Base-by-base conservation (phyloP, 1,140 invertebrate species). In the Lordiphosa clarofinis region DNA sequence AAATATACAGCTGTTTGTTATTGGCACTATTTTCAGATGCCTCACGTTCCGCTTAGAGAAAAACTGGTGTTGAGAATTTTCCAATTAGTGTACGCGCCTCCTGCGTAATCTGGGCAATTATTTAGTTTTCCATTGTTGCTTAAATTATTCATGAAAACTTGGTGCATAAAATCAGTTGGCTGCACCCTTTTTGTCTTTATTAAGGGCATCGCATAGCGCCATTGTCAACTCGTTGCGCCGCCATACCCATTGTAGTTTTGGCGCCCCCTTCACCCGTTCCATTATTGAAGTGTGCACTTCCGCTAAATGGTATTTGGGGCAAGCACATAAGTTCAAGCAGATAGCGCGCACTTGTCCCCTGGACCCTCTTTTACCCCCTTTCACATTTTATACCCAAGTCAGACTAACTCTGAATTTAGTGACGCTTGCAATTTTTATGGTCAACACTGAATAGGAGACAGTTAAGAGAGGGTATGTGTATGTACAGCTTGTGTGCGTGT, bases 261-360 rank as follows among this genome's bases (percentile, higher is more conserved):
- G 24, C 4, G 5, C 24, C 24, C 48, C 50, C 53, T 70, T 38
- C 66, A 28, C 75, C 40, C 66, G 36, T 81, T 73, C 71, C 54
- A 65, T 71, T 81, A 71, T 70, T 74, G 75, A 79, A 79, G 75
- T 81, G 75, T 63, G 75, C 70, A 74, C 75, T 79, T 79, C 61
- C 70, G 56, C 75, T 79, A 79, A 79, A 79, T 79, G 75, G 70
- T 81, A 79, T 79, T 79, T 81, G 75, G 75, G 61, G 74, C 75
- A 74, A 73, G 70, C 70, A 81, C 61, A 81, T 73, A 70, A 79
- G 74, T 69, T 73, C 48, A 65, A 38, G 48, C 43, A 53, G 37
- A 21, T 35, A 68, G 58, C 35, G 50, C 35, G 38, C 54, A 39
- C 48, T n/a, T n/a, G 40, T 40, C 39, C 46, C 21, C 21, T 21